Conservation (phyloP, 2,888 invertebrate genomes). For the Leistus spinibarbis region DNA sequence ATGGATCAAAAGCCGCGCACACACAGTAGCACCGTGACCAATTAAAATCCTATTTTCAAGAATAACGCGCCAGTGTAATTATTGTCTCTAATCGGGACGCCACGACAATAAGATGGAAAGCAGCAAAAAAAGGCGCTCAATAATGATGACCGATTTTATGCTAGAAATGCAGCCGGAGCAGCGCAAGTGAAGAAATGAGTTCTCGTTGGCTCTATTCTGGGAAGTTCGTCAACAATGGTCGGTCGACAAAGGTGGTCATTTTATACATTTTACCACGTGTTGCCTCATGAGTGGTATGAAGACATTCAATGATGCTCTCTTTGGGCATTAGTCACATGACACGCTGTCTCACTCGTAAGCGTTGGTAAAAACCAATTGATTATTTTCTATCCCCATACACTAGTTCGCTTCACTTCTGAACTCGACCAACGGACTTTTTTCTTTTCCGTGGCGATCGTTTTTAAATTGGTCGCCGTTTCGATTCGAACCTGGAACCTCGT, state of each 20-base stretch:
- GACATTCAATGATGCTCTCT: neutral
- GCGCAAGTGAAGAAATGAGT: neutral
- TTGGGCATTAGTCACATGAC: neutral
- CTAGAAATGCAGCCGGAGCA: neutral
- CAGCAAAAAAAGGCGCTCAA: neutral
- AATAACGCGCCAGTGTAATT: constrained; percentile 23
- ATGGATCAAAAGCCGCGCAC: neutral
- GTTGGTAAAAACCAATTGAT: neutral
- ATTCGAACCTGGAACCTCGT: neutral
- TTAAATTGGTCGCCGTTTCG: neutral
- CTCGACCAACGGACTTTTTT: neutral
- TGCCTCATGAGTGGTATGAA: neutral
- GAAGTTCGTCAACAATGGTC: neutral
- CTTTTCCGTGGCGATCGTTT: neutral
- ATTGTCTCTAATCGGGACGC: constrained; percentile 32
- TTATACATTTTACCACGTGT: neutral
- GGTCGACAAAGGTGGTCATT: neutral
- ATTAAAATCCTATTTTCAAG: constrained; percentile 34
- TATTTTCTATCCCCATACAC: neutral
- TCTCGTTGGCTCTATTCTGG: neutral
- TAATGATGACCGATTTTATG: neutral
- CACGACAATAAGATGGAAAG: neutral
- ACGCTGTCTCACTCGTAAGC: neutral
- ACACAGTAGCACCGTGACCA: constrained; percentile 19
- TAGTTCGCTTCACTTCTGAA: neutral